Base-by-base conservation (phyloP, 2,113 vertebrate species). In the Tragelaphus buxtoni region DNA sequence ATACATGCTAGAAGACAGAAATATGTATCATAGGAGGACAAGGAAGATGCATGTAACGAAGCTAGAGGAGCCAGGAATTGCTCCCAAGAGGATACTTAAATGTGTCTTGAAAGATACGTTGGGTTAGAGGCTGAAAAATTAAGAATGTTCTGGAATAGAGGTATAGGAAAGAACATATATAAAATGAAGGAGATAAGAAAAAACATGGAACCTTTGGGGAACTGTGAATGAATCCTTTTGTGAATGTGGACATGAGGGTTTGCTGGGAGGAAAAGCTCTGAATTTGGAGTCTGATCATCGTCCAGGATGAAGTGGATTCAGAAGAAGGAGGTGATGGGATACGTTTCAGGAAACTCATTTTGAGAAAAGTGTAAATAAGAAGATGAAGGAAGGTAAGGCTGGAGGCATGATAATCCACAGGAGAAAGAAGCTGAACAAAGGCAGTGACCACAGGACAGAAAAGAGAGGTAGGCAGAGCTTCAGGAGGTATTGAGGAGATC, bases 281-380 rank as follows among this genome's bases (percentile, higher is more conserved):
- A 76, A 20, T 2, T 39, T 24, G 20, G 55, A 69, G 24, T 83
- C 89, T 58, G 28, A 12, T 32, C 24, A 60, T 93, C 39, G 30
- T 81, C 35, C 14, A 76, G 35, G 49, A 55, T 2, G 6, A 61
- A 55, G 35, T 58, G 3, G 53, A 30, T 18, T 51, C 76, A 60
- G 94, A 42, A 90, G 22, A 47, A 12, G 26, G 12, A 42, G 20
- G 3, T 32, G 16, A 55, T 22, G 24, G 9, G 24, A 9, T 7
- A 47, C 51, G 17, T 63, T 97, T 95, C 26, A 61, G 8, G 77
- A 85, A 93, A 63, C 30, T 55, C 11, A 28, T 56, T 76, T 65
- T 10, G 58, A 74, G 56, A 81, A 56, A 4, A 4, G 7, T 74
- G 20, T 45, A 24, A 20, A 47, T 65, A 26, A 76, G 1, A 7